Conservation (phyloP, 2,113 vertebrate species). For the Gymnogyps californianus region DNA sequence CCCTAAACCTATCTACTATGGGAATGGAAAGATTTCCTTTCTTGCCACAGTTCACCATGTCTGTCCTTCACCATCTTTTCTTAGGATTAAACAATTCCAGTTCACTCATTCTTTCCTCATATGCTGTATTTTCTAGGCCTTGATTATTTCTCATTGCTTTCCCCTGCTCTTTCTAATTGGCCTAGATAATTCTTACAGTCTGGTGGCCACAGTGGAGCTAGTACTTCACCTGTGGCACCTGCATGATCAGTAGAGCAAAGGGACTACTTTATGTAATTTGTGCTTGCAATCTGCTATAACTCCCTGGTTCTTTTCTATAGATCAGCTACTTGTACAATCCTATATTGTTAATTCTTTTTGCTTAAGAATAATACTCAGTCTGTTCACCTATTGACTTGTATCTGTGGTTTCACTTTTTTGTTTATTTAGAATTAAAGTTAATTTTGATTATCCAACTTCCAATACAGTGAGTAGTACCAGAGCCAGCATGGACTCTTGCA, state of each 20-base stretch:
- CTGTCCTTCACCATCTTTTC: background rate
- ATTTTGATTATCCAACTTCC: background rate
- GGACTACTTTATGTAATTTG: background rate
- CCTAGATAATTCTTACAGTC: background rate
- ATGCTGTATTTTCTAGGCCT: background rate
- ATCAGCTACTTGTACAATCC: background rate
- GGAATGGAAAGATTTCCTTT: background rate
- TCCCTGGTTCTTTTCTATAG: background rate
- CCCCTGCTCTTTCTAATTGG: background rate
- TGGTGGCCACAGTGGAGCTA: background rate
- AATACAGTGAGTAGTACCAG: background rate
- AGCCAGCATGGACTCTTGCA: background rate
- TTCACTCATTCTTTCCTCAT: background rate
- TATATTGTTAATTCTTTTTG: background rate
- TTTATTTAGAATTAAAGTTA: background rate
- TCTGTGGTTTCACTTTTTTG: background rate
- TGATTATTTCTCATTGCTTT: background rate
- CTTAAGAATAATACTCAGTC: background rate
- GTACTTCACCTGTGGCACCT: background rate
- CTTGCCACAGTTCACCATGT: background rate
- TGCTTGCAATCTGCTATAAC: background rate
- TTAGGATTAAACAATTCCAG: background rate
- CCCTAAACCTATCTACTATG: background rate
- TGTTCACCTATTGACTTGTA: background rate
- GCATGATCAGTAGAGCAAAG: background rate